Evolutionary conservation across 2,113 vertebrate species (phyloP), one percentile per base, ranked within the genome.

Genomic region (Zosterops pallidus): DNA sequence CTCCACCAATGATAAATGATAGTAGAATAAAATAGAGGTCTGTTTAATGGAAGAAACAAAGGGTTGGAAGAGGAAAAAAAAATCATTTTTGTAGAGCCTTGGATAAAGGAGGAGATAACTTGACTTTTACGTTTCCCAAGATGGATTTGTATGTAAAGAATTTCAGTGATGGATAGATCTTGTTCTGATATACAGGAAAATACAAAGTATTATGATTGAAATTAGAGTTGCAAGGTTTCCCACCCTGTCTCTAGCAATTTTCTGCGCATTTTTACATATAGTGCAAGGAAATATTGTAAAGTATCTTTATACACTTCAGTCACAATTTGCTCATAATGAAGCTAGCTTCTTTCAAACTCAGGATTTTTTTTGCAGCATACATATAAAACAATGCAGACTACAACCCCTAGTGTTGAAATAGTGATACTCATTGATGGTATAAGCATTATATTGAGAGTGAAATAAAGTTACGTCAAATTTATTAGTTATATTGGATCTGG

Each of bases 161-260:
- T 65, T 80, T 72, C 14, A 53, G 5, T 49, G 26, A 29, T 20
- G 4, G 6, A 33, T 35, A 65, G 24, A 69, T 12, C 12, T 65
- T 87, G 4, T 37, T 23, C 44, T 76, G 11, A 39, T 7, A 33
- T 44, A 63, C 6, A 62, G 57, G 37, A 60, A 59, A 92, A 60
- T 24, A 17, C 4, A 25, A 29, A 15, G 52, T 33, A 62, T 9
- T 3, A 56, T 35, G 4, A 56, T 1, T 9, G 5, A 33, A 55
- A 42, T 46, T 46, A 35, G 44, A 52, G 3, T 19, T 83, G 4
- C 17, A 62, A 7, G 8, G 3, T 12, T 80, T 55, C 11, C 7
- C 6, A n/a, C 4, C 5, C 12, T 31, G 2, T 24, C 4, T 19
- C 9, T 18, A 4, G 0, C 3, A 15, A 14, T 63, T 76, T 80